Conservation (phyloP, 2,113 vertebrate species). For the Rousettus leschenaultii region DNA sequence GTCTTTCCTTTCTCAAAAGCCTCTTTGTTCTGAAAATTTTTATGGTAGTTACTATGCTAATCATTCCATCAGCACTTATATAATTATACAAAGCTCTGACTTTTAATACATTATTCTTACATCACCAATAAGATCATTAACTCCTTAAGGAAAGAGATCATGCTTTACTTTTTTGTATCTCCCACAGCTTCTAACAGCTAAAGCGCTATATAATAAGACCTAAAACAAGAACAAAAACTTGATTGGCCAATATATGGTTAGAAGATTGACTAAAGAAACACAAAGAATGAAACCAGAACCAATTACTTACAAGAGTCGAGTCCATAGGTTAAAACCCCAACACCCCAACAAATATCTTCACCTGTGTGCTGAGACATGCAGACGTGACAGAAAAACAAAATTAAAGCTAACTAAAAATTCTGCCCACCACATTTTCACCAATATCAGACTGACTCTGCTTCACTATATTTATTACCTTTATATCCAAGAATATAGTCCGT, state of each 20-base stretch:
- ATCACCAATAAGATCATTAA: constrained; percentile 24
- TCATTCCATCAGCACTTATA: not conserved
- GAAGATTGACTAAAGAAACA: constrained; percentile 28
- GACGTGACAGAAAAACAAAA: not conserved
- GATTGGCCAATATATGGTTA: constrained; percentile 10
- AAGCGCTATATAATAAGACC: not conserved
- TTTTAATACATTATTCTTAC: constrained; percentile 31
- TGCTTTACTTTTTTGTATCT: not conserved
- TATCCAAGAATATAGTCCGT: not conserved
- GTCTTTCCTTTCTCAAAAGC: constrained; percentile 11
- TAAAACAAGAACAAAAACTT: constrained; percentile 5
- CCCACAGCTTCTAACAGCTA: not conserved
- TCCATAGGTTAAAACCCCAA: not conserved
- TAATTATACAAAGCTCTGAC: constrained; percentile 19
- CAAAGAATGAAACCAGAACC: constrained; percentile 17
- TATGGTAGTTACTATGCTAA: constrained; percentile 24
- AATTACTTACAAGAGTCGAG: not conserved
- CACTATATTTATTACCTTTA: not conserved
- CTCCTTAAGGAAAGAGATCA: not conserved
- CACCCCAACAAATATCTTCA: not conserved
- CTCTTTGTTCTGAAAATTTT: constrained; percentile 24
- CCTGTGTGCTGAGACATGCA: not conserved
- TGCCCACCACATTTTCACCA: not conserved
- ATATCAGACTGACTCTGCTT: not conserved
- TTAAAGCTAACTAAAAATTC: not conserved